Evolutionary conservation across 1,140 invertebrate genomes (phyloP).

Genomic region (Drosophila bipectinata): DNA sequence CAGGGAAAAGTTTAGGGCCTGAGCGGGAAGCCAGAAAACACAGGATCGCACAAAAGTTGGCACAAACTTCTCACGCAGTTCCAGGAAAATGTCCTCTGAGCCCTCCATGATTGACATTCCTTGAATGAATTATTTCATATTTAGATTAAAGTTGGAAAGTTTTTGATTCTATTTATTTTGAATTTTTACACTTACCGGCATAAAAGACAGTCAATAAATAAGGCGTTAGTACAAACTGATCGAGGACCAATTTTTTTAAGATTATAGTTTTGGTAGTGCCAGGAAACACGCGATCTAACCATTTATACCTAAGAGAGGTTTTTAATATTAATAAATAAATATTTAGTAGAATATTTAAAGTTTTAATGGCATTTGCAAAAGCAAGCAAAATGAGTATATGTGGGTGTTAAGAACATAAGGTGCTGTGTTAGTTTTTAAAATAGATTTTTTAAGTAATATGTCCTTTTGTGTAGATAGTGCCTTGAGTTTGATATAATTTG

Average conservation of each 20-base stretch:
- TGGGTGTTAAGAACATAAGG: neutral
- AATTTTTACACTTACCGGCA: conserved; percentile 85
- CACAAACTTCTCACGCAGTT: conserved; percentile 89
- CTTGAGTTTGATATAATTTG: neutral
- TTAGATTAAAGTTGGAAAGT: neutral
- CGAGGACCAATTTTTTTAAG: conserved; percentile 89
- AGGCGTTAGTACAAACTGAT: conserved; percentile 92
- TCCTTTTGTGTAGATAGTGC: neutral
- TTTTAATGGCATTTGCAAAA: conserved; percentile 7
- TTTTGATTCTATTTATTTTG: neutral
- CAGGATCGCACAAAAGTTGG: conserved; percentile 90
- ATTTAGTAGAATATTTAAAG: neutral
- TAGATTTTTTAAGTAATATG: neutral
- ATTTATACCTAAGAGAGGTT: conserved; percentile 88
- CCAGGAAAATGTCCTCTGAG: conserved; percentile 87
- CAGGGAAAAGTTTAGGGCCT: conserved; percentile 89
- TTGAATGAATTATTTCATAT: conserved; percentile 66
- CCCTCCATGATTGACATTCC: conserved; percentile 90
- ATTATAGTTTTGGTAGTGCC: conserved; percentile 88
- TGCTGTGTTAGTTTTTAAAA: neutral
- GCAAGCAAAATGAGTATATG: conserved; percentile 14
- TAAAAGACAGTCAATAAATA: conserved; percentile 89
- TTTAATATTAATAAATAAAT: neutral
- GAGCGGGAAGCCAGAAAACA: conserved; percentile 91
- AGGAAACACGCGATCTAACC: conserved; percentile 88